Conservation (phyloP, 2,113 vertebrate species). For the Garra rufa region DNA sequence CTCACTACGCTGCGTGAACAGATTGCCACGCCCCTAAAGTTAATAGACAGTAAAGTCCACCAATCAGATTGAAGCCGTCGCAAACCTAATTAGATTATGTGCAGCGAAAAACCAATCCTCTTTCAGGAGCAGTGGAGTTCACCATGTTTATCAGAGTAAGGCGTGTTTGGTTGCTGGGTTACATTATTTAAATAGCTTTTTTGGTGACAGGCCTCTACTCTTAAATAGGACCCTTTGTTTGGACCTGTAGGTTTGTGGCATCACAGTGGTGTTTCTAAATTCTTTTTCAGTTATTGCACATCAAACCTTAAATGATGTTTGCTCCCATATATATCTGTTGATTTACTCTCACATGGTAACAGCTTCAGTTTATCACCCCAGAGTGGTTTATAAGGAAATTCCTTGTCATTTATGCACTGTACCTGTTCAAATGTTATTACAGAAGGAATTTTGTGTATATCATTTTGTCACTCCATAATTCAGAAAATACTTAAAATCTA, state of each 20-base stretch:
- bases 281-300: neutral
- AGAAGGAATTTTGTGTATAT: too few species aligned
- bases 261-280: neutral
- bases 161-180: conserved; percentile 19
- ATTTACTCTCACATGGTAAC: neutral
- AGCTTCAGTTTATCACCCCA: neutral
- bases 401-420: neutral
- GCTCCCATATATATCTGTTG: neutral
- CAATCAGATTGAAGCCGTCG: conserved; percentile 34
- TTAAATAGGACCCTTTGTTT: conserved; percentile 1
- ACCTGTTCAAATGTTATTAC: too few species aligned
- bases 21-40: neutral
- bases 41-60: neutral
- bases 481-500: too few species aligned
- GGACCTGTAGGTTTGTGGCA: neutral
- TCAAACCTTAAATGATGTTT: neutral
- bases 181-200: neutral
- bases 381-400: neutral
- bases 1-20: neutral
- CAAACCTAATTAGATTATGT: neutral
- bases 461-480: too few species aligned
- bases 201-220: neutral
- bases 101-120: neutral
- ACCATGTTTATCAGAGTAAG: neutral
- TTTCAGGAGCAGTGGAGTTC: neutral